A percentile compares a stretch with the other conserved stretches of the same genome.
phyloP scores from a whole-genome alignment of 2,797 vertebrate species.

The Catamblyrhynchus diadema region DNA sequence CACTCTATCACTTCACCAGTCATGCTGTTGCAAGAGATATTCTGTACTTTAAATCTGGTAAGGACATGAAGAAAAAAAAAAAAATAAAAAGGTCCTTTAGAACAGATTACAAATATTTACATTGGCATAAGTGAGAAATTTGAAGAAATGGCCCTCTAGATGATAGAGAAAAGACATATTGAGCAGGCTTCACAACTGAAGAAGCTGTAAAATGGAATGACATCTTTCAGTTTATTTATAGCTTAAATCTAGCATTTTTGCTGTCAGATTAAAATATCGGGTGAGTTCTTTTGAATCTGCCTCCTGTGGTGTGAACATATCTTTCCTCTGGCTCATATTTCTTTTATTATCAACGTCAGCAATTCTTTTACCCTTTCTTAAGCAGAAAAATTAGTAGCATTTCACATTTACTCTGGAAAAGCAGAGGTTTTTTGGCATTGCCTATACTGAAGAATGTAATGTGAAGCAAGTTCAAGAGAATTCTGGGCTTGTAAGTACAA shows the following conservation, averaged over 20 bases:
- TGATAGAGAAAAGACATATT: not conserved
- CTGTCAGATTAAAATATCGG: not conserved
- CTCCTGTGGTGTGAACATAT: not conserved
- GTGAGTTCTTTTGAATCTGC: not conserved
- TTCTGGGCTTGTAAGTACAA: not conserved
- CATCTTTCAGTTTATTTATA: constrained; percentile 38
- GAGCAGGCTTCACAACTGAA: not conserved
- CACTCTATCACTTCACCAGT: not conserved
- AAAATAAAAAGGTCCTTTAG: not conserved
- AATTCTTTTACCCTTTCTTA: not conserved
- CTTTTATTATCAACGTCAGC: not conserved
- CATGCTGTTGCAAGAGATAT: not conserved
- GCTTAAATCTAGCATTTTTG: not conserved
- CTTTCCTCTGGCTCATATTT: not conserved
- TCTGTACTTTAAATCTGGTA: not conserved
- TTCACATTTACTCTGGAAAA: not conserved
- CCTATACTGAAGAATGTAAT: not conserved
- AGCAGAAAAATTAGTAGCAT: not conserved
- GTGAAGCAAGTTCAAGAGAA: not conserved
- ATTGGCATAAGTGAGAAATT: not conserved
- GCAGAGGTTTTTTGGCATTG: not conserved
- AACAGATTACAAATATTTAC: not conserved
- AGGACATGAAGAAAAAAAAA: not conserved
- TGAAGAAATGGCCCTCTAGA: not conserved
- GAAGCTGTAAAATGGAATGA: constrained; percentile 9